Evolutionary conservation across 2,797 vertebrate species (phyloP).

Genomic region (Sphaeramia orbicularis): DNA sequence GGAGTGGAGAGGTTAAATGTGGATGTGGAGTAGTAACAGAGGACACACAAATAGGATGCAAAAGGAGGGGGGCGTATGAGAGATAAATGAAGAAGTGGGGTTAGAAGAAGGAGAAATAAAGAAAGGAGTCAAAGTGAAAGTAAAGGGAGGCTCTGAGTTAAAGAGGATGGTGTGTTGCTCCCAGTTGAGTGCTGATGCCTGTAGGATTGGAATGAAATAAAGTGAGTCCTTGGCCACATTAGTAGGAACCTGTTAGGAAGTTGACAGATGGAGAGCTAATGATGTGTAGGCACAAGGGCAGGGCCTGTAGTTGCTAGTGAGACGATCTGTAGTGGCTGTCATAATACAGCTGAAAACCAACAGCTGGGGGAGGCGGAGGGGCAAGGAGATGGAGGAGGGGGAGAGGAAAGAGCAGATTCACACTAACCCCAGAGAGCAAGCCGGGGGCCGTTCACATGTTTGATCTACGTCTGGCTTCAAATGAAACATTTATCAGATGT

Average conservation of each 20-base stretch:
- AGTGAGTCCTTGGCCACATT: slow-evolving; percentile 72
- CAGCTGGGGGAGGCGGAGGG: slow-evolving; percentile 69
- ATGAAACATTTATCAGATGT: slow-evolving; percentile 79
- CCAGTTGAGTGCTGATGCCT: slow-evolving; percentile 31
- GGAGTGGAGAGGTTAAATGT: slow-evolving; percentile 44
- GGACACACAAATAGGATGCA: slow-evolving; percentile 1
- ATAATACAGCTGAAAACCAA: slow-evolving; percentile 76
- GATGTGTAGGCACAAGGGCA: slow-evolving; percentile 77
- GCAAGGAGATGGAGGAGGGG: slow-evolving; percentile 20
- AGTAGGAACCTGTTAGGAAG: slow-evolving; percentile 79
- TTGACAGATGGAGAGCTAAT: slow-evolving; percentile 84
- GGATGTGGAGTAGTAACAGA: slow-evolving; percentile 7
- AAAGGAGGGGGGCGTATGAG: background rate
- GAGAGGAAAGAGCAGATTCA: slow-evolving; percentile 36
- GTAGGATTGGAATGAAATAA: slow-evolving; percentile 64
- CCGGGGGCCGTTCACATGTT: slow-evolving; percentile 62
- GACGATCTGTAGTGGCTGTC: slow-evolving; percentile 74
- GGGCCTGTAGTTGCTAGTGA: slow-evolving; percentile 75
- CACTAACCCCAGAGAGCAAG: slow-evolving; percentile 40
- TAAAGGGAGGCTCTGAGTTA: background rate
- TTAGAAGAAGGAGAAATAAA: slow-evolving; percentile 4
- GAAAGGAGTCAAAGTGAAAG: slow-evolving; percentile 2
- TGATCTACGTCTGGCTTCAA: slow-evolving; percentile 65
- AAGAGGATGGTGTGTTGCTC: slow-evolving; percentile 3
- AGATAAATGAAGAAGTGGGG: background rate